Conservation (phyloP, 2,888 invertebrate species). For the Caenorhabditis zanzibari region DNA sequence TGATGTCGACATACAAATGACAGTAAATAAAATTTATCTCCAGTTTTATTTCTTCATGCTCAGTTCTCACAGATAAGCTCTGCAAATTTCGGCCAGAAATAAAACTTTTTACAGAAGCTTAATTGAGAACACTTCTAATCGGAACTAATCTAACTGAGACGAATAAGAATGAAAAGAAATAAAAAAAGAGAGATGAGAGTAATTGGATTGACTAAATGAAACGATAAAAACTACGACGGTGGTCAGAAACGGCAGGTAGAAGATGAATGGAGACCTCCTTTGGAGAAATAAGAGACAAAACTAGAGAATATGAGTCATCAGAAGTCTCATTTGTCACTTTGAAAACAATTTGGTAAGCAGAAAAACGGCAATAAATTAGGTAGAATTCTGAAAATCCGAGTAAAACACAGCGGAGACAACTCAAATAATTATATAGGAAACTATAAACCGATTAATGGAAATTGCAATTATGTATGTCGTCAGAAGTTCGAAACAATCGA, state of each 20-base stretch:
- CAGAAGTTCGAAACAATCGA: constrained; percentile 19
- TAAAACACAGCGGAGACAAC: neutral
- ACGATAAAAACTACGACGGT: constrained; percentile 40
- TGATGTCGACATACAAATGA: too few relatives aligned
- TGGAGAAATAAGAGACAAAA: constrained; percentile 22
- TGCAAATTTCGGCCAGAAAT: too few relatives aligned
- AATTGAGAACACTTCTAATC: constrained; percentile 1
- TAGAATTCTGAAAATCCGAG: neutral
- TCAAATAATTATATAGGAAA: neutral
- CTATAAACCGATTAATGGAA: constrained; percentile 31
- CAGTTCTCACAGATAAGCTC: too few relatives aligned
- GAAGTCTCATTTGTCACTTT: constrained; percentile 23
- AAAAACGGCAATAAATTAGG: neutral
- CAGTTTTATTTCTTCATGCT: too few relatives aligned
- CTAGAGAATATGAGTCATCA: constrained; percentile 28
- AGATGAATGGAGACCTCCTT: constrained; percentile 36
- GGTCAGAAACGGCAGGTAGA: constrained; percentile 33
- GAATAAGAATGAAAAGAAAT: constrained; percentile 13
- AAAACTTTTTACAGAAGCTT: neutral
- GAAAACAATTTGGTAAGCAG: neutral
- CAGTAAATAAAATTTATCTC: too few relatives aligned
- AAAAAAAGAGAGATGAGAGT: constrained; percentile 18
- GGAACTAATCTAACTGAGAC: constrained; percentile 5
- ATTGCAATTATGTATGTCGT: too few relatives aligned
- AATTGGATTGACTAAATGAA: constrained; percentile 37